Evolutionary conservation across 1,140 invertebrate species (phyloP).

Genomic region (Neodiprion virginianus): DNA sequence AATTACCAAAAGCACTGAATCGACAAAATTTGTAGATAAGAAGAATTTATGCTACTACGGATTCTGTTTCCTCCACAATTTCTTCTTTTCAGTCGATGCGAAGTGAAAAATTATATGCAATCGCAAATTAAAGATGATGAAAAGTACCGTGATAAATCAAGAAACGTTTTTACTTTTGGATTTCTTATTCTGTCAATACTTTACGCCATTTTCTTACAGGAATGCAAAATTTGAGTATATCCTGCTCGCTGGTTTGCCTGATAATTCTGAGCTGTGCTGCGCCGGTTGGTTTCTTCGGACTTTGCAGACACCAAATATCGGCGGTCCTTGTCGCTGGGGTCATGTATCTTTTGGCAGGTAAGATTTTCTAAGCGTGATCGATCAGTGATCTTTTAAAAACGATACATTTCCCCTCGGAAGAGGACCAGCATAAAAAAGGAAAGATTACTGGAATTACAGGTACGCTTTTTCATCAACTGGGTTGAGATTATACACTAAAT

Average conservation of each 20-base stretch:
- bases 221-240: constrained; percentile 93
- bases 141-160: too few relatives aligned
- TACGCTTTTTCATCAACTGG: too few relatives aligned
- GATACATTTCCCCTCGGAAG: neutral
- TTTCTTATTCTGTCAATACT: neutral
- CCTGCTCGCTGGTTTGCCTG: constrained; percentile 87
- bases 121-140: too few relatives aligned
- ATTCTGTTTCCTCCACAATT: too few relatives aligned
- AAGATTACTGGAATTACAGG: too few relatives aligned
- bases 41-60: too few relatives aligned
- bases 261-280: constrained; percentile 85
- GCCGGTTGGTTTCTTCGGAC: constrained; percentile 82
- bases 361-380: constrained; percentile 30
- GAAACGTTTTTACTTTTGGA: neutral
- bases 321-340: constrained; percentile 90
- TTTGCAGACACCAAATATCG: constrained; percentile 86
- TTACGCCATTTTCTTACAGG: constrained; percentile 64
- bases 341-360: constrained; percentile 90
- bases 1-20: too few relatives aligned
- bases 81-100: too few relatives aligned
- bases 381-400: neutral
- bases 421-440: neutral
- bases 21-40: too few relatives aligned
- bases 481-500: too few relatives aligned
- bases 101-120: too few relatives aligned